Base-by-base conservation (phyloP, 2,113 vertebrate species). In the Phodopus roborovskii region DNA sequence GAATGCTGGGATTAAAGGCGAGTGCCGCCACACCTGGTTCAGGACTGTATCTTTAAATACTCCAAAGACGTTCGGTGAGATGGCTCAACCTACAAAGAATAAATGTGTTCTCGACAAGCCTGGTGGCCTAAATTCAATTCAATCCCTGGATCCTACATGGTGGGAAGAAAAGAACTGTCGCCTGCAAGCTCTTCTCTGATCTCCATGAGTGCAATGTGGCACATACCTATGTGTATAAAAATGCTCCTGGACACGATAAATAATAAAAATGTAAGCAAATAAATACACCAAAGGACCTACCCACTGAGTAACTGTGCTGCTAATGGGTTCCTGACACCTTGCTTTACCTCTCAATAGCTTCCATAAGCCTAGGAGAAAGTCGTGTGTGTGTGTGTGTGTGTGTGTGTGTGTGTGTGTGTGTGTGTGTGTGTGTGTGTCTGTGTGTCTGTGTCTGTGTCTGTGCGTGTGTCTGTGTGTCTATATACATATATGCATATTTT, bases 311-410 rank as follows among this genome's bases (percentile, higher is more conserved):
- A 86, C 78, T 96, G 90, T 58, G 81, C 96, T 97, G 70, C 77
- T 98, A 97, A 97, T 96, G 77, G 97, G 77, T 98, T 98, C 88
- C 78, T 79, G 96, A 97, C 89, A 97, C 92, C 92, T 97, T 97
- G 78, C 93, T 95, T 79, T 93, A 56, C 94, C 88, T 98, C 30
- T n/a, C 30, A 8, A 30, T 19, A 58, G 50, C 50, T 50, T 15
- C 68, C 22, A 73, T 39, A 88, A 42, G 30, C 70, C n/a, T 42
- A 74, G 70, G 24, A 58, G 24, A 56, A 88, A 88, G 66, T 8
- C 50, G n/a, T 66, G 33, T 62, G 12, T n/a, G 7, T 30, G 24
- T 56, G 53, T 56, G 53, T 56, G 12, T 56, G 53, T 56, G 53
- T 56, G 12, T 56, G 12, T 13, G 12, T 53, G 9, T 53, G 12